phyloP scores from a whole-genome alignment of 2,113 vertebrate genomes.

The Python bivittatus region DNA sequence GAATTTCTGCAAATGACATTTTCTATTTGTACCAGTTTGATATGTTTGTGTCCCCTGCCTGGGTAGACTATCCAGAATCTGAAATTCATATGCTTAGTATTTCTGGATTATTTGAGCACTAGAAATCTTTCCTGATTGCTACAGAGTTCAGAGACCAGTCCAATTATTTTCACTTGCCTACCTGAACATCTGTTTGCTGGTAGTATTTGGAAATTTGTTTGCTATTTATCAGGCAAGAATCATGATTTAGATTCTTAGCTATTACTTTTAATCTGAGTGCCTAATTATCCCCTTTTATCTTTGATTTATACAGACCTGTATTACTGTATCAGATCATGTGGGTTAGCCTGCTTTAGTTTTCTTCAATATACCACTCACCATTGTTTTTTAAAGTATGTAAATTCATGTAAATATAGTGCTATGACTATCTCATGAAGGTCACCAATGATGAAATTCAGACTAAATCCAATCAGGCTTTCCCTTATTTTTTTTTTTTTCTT shows the following conservation, averaged over 20 bases:
- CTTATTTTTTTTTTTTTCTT: neutral
- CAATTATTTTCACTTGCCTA: neutral
- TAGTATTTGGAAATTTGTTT: neutral
- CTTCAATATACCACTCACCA: neutral
- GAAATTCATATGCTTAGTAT: neutral
- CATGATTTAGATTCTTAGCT: neutral
- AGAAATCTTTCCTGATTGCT: neutral
- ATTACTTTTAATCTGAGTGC: neutral
- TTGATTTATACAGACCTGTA: neutral
- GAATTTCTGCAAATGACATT: conserved; percentile 6
- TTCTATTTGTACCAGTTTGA: conserved; percentile 11
- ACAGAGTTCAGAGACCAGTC: neutral
- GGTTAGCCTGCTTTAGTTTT: neutral
- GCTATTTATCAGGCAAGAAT: neutral
- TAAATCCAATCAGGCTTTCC: neutral
- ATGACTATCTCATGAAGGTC: neutral
- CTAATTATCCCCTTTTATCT: neutral
- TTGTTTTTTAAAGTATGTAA: neutral
- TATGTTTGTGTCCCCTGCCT: neutral
- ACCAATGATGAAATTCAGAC: neutral
- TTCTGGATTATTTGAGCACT: neutral
- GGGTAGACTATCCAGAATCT: neutral
- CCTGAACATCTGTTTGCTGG: neutral
- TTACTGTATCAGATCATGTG: neutral
- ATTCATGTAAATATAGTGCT: neutral